Conservation (phyloP, 2,888 invertebrate genomes). For the Masnerella sp. region DNA sequence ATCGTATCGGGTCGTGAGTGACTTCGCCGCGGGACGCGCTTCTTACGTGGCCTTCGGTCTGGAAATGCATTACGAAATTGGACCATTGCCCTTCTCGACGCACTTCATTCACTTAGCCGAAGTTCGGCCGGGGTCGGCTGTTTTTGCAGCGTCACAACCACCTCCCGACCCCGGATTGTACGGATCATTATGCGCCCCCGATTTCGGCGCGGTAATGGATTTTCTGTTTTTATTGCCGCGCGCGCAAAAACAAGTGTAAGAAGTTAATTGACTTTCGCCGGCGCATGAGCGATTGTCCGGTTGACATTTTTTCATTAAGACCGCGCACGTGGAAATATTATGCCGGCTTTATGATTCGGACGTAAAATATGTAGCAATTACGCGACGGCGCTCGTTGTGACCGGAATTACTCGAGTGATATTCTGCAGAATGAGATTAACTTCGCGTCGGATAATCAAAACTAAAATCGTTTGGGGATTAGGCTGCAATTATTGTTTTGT, state of each 20-base stretch:
- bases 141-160: conserved; percentile 20
- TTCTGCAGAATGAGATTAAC: conserved; percentile 10
- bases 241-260: conserved; percentile 36
- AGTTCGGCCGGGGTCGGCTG: conserved; percentile 28
- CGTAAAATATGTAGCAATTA: conserved; percentile 27
- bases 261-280: conserved; percentile 42
- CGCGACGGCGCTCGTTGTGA: neutral
- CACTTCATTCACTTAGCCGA: conserved; percentile 60
- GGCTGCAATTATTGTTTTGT: neutral
- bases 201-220: conserved; percentile 41
- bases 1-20: conserved; percentile 44
- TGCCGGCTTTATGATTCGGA: conserved; percentile 23
- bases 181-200: conserved; percentile 27
- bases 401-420: conserved; percentile 18
- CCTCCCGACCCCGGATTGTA: neutral
- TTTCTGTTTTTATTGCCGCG: conserved; percentile 33
- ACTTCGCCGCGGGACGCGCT: conserved; percentile 47
- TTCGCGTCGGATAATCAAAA: conserved; percentile 24
- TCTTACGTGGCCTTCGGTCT: conserved; percentile 39
- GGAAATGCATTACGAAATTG: conserved; percentile 59
- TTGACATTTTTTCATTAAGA: conserved; percentile 33
- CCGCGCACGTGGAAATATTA: conserved; percentile 11
- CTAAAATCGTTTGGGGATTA: conserved; percentile 16
- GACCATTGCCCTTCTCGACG: conserved; percentile 45
- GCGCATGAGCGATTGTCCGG: conserved; percentile 15